phyloP scores from a whole-genome alignment of 2,797 vertebrate species.

The Trachops cirrhosus region DNA sequence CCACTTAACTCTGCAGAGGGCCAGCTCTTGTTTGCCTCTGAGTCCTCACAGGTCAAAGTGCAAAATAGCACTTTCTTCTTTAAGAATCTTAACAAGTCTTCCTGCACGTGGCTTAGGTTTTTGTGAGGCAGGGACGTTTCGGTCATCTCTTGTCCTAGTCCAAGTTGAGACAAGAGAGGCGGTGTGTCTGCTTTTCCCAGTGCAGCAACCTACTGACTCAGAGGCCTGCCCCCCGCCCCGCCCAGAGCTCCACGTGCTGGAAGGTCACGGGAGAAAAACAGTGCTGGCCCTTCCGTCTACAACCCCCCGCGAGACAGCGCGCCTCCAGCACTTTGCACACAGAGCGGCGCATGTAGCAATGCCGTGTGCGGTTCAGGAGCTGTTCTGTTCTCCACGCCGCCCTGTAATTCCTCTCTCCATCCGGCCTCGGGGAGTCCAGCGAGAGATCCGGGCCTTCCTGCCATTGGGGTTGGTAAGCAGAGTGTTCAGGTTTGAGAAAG shows the following conservation, averaged over 20 bases:
- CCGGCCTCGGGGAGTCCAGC: neutral
- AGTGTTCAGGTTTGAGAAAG: neutral
- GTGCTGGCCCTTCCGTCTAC: slow-evolving; percentile 52
- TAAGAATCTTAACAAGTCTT: neutral
- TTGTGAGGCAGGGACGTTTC: neutral
- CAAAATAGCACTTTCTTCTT: neutral
- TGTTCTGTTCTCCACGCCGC: neutral
- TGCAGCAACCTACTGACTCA: neutral
- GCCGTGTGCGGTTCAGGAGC: neutral
- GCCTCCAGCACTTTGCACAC: slow-evolving; percentile 19
- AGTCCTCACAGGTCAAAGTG: neutral
- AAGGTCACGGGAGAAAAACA: slow-evolving; percentile 50
- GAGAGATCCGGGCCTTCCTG: slow-evolving; percentile 5
- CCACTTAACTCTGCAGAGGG: neutral
- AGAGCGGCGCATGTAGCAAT: neutral
- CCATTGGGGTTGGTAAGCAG: slow-evolving; percentile 47
- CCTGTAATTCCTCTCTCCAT: slow-evolving; percentile 35
- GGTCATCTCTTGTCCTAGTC: neutral
- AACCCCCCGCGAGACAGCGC: slow-evolving; percentile 39
- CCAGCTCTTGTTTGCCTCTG: neutral
- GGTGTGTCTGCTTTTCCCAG: neutral
- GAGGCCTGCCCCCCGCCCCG: slow-evolving; percentile 42
- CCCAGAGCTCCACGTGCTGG: neutral
- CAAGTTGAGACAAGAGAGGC: neutral
- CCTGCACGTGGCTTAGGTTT: neutral